Percentiles rank a stretch among this genome's conserved stretches.
Evolutionary conservation across 1,140 invertebrate genomes (phyloP).

Genomic region (Aphaenogaster rudis): DNA sequence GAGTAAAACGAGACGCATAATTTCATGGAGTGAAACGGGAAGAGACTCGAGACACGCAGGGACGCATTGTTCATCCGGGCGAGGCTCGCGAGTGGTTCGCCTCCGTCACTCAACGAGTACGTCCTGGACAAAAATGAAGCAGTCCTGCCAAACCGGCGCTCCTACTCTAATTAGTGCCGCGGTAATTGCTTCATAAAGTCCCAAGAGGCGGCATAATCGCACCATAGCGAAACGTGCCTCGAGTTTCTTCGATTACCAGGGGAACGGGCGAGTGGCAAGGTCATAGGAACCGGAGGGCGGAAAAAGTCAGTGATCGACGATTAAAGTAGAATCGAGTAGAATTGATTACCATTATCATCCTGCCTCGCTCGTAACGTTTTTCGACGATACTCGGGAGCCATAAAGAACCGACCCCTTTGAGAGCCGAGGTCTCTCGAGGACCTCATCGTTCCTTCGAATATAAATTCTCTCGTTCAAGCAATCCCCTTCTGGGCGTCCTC

Average conservation of each 20-base stretch:
- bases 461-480: slow-evolving; percentile 22
- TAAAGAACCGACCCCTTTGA: slow-evolving; percentile 25
- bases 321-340: slow-evolving; percentile 57
- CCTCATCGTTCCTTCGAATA: background rate
- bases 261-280: slow-evolving; percentile 30
- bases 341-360: slow-evolving; percentile 58
- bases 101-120: slow-evolving; percentile 28
- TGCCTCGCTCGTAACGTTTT: slow-evolving; percentile 30
- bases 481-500: background rate
- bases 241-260: slow-evolving; percentile 61
- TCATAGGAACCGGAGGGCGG: background rate
- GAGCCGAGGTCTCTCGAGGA: slow-evolving; percentile 2
- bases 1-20: slow-evolving; percentile 36
- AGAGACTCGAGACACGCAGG: slow-evolving; percentile 12
- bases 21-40: slow-evolving; percentile 21
- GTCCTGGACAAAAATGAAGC: slow-evolving; percentile 61
- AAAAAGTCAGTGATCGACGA: slow-evolving; percentile 50
- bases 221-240: slow-evolving; percentile 55
- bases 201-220: slow-evolving; percentile 66
- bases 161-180: slow-evolving; percentile 70
- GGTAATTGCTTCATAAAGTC: slow-evolving; percentile 74
- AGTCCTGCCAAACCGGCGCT: slow-evolving; percentile 64
- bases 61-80: slow-evolving; percentile 30
- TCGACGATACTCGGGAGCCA: slow-evolving; percentile 14
- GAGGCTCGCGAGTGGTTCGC: slow-evolving; percentile 13